A percentile compares a stretch with the other conserved stretches of the same genome.
Conservation (phyloP, 2,888 invertebrate species). For the Syrista parreyssii region DNA sequence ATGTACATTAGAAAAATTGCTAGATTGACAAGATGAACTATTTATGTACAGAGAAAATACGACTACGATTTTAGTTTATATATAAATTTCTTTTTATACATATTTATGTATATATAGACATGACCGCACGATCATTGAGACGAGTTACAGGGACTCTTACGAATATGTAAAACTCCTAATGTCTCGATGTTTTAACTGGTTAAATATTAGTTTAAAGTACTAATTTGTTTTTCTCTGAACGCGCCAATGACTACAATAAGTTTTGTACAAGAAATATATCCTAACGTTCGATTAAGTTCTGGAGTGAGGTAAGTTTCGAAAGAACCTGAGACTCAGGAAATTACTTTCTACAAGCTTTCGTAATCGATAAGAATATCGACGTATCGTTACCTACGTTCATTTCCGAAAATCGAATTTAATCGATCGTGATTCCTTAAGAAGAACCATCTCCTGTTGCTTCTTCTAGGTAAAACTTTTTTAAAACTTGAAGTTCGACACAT, state of each 20-base stretch:
- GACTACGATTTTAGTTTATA: neutral
- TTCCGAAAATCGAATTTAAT: neutral
- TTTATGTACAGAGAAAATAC: neutral
- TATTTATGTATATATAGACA: neutral
- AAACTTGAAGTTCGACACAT: neutral
- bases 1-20: neutral
- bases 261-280: neutral
- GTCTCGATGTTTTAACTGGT: neutral
- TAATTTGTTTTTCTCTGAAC: neutral
- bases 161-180: neutral
- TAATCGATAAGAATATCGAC: neutral
- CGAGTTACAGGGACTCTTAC: neutral
- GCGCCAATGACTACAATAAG: neutral
- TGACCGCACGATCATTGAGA: neutral
- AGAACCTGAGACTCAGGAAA: neutral
- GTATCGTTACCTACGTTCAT: neutral
- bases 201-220: neutral
- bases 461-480: neutral
- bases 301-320: neutral
- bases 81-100: conserved; percentile 2
- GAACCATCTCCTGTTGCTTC: neutral
- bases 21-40: neutral
- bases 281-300: neutral
- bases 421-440: neutral
- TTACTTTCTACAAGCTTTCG: neutral